These are phyloP conservation scores for Lasioglossum vierecki DNA, from an alignment of 2,888 invertebrate species.

Conservation along the genomic window DNA sequence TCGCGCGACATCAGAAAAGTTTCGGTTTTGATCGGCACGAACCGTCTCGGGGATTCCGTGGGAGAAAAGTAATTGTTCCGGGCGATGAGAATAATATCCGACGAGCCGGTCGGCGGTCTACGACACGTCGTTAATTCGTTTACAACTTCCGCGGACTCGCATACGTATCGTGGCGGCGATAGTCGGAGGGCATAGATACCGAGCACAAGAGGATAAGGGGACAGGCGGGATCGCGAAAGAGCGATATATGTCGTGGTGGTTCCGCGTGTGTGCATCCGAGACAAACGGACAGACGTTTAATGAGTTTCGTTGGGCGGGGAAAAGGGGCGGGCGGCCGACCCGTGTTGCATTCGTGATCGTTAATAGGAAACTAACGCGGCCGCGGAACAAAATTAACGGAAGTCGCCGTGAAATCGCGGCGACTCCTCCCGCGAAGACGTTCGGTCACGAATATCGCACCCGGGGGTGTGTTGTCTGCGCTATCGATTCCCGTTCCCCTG, in stretches of 20 bases:
- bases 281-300: constrained; percentile 82
- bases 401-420: constrained; percentile 74
- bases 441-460: constrained; percentile 64
- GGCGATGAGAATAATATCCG: constrained; percentile 45
- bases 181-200: no score
- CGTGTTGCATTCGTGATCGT: constrained; percentile 74
- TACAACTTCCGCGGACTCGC: constrained; percentile 62
- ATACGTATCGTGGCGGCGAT: constrained; percentile 29
- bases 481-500: constrained; percentile 54
- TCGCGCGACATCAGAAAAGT: constrained; percentile 31
- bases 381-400: constrained; percentile 75
- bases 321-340: constrained; percentile 4
- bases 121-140: constrained; percentile 71
- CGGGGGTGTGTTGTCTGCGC: neutral
- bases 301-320: constrained; percentile 70
- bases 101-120: constrained; percentile 53
- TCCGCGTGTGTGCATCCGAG: constrained; percentile 73
- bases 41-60: constrained; percentile 20
- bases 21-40: neutral
- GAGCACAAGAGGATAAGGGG: neutral
- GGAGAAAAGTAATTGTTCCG: constrained; percentile 53
- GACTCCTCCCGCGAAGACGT: constrained; percentile 74
- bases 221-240: neutral
- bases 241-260: neutral
- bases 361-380: constrained; percentile 66